These are phyloP conservation scores for Canis aureus DNA, from an alignment of 2,113 vertebrate genomes.

Conservation along the genomic window DNA sequence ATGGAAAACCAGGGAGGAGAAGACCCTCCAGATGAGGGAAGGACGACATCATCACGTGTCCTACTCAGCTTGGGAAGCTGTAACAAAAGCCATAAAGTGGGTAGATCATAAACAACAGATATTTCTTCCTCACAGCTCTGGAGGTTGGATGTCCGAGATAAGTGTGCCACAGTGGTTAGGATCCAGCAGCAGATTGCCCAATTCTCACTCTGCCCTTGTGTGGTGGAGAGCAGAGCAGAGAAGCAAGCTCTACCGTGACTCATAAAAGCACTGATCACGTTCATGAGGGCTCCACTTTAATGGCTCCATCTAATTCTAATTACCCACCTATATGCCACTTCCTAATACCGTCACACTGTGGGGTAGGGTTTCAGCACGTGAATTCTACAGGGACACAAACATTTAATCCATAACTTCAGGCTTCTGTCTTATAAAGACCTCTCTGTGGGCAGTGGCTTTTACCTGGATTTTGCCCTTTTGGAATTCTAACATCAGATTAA, in stretches of 20 bases:
- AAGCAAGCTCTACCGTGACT: background rate
- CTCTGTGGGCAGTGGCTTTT: background rate
- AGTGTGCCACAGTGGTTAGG: background rate
- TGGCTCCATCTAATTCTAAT: background rate
- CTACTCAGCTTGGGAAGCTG: background rate
- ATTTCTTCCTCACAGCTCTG: background rate
- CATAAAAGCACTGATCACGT: background rate
- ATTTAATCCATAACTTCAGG: background rate
- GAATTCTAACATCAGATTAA: no score
- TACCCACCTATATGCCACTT: background rate
- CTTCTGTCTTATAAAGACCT: background rate
- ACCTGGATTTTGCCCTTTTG: accelerated
- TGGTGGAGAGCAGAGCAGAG: background rate
- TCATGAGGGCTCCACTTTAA: background rate
- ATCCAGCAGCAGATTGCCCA: background rate
- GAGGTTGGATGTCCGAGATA: background rate
- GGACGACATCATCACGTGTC: background rate
- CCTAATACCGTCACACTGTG: background rate
- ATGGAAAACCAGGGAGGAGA: background rate
- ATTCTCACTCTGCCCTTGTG: background rate
- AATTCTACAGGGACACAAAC: background rate
- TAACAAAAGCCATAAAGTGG: background rate
- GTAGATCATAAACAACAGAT: background rate
- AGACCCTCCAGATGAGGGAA: background rate
- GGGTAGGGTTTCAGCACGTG: background rate